phyloP scores from a whole-genome alignment of 2,113 vertebrate genomes.

The Elephantulus edwardii region DNA sequence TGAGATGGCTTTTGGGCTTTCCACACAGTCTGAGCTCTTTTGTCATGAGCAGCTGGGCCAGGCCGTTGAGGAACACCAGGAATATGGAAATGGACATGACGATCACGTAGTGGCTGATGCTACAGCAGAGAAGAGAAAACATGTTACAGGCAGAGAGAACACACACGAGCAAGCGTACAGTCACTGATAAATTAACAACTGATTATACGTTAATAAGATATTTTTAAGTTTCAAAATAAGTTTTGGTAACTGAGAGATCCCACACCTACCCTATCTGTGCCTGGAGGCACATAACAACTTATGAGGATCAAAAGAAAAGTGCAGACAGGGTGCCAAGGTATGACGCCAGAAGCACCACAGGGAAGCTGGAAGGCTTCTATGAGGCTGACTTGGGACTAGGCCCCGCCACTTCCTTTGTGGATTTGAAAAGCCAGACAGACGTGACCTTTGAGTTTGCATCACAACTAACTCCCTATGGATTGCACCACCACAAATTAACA shows the following conservation, averaged over 20 bases:
- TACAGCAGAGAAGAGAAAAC: conserved; percentile 71
- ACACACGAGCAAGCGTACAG: neutral
- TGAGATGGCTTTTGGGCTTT: conserved; percentile 88
- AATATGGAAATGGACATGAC: conserved; percentile 98
- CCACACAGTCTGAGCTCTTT: conserved; percentile 83
- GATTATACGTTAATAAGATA: neutral
- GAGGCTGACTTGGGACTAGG: too few relatives aligned
- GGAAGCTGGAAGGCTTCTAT: too few relatives aligned
- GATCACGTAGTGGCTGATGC: conserved; percentile 98
- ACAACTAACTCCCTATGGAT: too few relatives aligned
- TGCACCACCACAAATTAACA: too few relatives aligned
- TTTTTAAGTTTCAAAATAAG: neutral
- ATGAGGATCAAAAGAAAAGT: too few relatives aligned
- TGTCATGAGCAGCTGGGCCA: conserved; percentile 92
- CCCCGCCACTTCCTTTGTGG: too few relatives aligned
- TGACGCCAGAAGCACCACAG: too few relatives aligned
- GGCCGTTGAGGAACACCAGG: conserved; percentile 92
- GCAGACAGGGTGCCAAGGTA: too few relatives aligned
- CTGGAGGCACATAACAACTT: too few relatives aligned
- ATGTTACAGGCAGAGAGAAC: neutral
- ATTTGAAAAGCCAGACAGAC: too few relatives aligned
- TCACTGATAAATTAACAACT: neutral
- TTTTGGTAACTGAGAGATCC: neutral
- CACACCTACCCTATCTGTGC: too few relatives aligned
- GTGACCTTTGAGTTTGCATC: too few relatives aligned